Evolutionary conservation across 2,797 vertebrate genomes (phyloP).

Genomic region (Meriones psammophilus): DNA sequence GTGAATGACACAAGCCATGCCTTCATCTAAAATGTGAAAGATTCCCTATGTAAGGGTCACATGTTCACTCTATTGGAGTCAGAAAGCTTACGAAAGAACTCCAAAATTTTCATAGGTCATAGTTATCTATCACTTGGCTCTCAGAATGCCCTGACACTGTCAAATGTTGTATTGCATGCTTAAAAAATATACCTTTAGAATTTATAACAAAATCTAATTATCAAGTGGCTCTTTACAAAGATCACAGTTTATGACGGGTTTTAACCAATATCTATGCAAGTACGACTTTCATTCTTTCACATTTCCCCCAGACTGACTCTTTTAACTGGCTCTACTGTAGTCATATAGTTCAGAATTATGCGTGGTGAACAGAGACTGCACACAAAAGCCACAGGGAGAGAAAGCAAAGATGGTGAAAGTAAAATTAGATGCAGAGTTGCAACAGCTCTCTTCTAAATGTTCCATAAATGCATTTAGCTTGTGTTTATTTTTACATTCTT

Average conservation of each 20-base stretch:
- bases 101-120: neutral
- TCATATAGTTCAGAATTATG: neutral
- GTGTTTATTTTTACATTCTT: constrained; percentile 76
- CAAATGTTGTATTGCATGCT: neutral
- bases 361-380: neutral
- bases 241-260: neutral
- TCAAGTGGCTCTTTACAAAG: neutral
- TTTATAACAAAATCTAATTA: constrained; percentile 27
- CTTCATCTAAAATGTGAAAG: neutral
- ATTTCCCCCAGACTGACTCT: neutral
- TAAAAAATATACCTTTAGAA: neutral
- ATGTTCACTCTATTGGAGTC: neutral
- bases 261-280: neutral
- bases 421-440: constrained; percentile 68
- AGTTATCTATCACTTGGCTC: neutral
- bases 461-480: constrained; percentile 68
- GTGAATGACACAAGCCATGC: neutral
- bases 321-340: neutral
- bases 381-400: neutral
- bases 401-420: constrained; percentile 40
- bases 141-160: neutral
- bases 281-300: neutral
- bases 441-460: constrained; percentile 50
- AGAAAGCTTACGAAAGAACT: neutral
- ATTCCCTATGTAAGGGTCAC: no score